Evolutionary conservation across 2,888 invertebrate genomes (phyloP).

Genomic region (Plagodis dolabraria): DNA sequence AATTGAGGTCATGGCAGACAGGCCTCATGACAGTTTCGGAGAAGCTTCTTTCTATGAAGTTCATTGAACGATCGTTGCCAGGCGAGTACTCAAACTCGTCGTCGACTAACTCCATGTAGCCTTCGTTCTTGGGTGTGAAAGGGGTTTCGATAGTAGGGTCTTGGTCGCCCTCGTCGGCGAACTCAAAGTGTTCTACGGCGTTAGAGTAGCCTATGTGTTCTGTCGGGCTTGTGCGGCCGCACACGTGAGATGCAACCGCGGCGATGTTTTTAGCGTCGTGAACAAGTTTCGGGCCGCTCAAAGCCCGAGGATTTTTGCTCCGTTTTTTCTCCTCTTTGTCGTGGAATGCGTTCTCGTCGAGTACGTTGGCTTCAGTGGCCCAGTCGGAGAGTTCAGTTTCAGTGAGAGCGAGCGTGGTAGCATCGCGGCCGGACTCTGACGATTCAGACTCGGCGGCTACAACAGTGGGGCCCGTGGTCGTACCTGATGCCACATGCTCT

Average conservation of each 20-base stretch:
- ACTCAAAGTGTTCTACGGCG: constrained; percentile 92
- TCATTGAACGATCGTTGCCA: constrained; percentile 78
- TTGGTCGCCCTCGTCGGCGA: constrained; percentile 94
- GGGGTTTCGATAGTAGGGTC: constrained; percentile 88
- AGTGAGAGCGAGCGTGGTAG: constrained; percentile 89
- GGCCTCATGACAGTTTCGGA: constrained; percentile 69
- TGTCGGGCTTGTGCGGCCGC: constrained; percentile 66
- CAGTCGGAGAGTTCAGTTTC: constrained; percentile 96
- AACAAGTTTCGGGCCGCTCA: constrained; percentile 68
- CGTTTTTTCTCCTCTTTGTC: constrained; percentile 64
- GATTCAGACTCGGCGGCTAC: constrained; percentile 75
- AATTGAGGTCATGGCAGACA: constrained; percentile 35
- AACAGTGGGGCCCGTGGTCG: constrained; percentile 70
- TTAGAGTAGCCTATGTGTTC: constrained; percentile 70
- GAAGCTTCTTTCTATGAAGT: constrained; percentile 82
- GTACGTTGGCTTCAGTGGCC: constrained; percentile 92
- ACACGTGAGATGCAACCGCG: constrained; percentile 71
- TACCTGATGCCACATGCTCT: constrained; percentile 56
- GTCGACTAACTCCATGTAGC: constrained; percentile 77
- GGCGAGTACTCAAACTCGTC: constrained; percentile 74
- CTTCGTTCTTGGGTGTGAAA: constrained; percentile 62
- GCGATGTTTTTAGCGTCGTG: constrained; percentile 74
- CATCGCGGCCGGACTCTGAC: constrained; percentile 89
- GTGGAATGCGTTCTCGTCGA: constrained; percentile 87
- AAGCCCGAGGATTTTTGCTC: constrained; percentile 62